Base-by-base conservation (phyloP, 2,797 vertebrate species). In the Hydrocynus forskahlii region DNA sequence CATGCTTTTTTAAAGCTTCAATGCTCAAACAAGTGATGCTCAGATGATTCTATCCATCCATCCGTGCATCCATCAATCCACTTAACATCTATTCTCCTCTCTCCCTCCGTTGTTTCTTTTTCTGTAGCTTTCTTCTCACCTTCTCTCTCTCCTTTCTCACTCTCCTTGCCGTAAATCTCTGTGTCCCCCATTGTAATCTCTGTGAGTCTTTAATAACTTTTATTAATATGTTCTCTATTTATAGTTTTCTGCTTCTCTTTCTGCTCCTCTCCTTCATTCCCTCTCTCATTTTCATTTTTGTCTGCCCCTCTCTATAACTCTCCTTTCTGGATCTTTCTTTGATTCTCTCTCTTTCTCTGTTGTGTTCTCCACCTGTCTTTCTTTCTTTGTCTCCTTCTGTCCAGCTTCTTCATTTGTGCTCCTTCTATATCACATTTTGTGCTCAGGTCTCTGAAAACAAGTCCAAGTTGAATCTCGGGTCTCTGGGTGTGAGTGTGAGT, bases 21-120 rank as follows among this genome's bases (percentile, higher is more conserved):
- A 73, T 70, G 66, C 66, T 76, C 66, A 76, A 81, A 73, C 64
- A 76, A 71, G 50, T 55, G 74, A 81, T 14, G 66, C 66, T 52
- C 72, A 81, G 55, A 55, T 70, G 66, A 64, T 64, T 64, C 40
- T 70, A 1, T 76, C 9, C 9, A 76, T 50, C 64, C 66, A 76
- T 70, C 57, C 66, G 40, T 80, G 13, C 45, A 73, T 43, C 43
- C 43, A 63, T 40, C 43, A 23, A 50, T 66, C n/a, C n/a, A 25
- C 70, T 52, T 73, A 48, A 45, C 70, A 73, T 19, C 29, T 5
- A 35, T 29, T 23, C 6, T 3, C 0, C 4, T n/a, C 52, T 29
- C 12, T 69, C 4, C 21, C 19, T 7, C 45, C 5, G 12, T 63
- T 7, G 0, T 23, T 6, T 43, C 23, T 21, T 29, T 45, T 5